Evolutionary conservation across 1,140 invertebrate genomes (phyloP).

Genomic region (Macrotrachela quadricornifera): DNA sequence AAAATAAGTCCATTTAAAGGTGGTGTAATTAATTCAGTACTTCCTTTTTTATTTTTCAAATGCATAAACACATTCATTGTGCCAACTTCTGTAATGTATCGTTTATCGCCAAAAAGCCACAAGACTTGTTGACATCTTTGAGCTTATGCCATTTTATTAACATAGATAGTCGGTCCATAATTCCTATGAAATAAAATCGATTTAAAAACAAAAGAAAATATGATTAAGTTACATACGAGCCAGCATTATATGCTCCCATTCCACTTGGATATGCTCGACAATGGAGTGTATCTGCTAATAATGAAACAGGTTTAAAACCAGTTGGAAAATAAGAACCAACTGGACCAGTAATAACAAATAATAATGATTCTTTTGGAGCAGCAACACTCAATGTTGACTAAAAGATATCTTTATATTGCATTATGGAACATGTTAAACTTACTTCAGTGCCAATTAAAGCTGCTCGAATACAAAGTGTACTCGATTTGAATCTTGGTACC

Average conservation of each 20-base stretch:
- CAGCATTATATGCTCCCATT: conserved; percentile 76
- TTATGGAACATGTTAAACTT: conserved; percentile 23
- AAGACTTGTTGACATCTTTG: conserved; percentile 77
- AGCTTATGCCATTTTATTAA: conserved; percentile 47
- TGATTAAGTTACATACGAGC: too few species aligned
- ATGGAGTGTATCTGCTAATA: conserved; percentile 55
- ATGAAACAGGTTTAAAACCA: conserved; percentile 48
- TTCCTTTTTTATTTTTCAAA: conserved; percentile 65
- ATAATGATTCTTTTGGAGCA: conserved; percentile 53
- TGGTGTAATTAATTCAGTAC: conserved; percentile 81
- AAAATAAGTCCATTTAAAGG: conserved; percentile 57
- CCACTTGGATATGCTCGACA: conserved; percentile 84
- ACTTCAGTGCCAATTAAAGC: conserved; percentile 90
- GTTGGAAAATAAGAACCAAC: conserved; percentile 70
- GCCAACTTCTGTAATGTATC: conserved; percentile 85
- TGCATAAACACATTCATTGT: conserved; percentile 95
- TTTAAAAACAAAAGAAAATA: too few species aligned
- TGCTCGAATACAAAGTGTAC: conserved; percentile 81
- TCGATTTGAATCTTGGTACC: conserved; percentile 65
- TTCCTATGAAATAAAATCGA: conserved; percentile 27
- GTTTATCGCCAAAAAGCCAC: conserved; percentile 82
- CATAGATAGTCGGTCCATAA: conserved; percentile 37
- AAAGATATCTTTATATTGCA: too few species aligned
- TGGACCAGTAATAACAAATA: conserved; percentile 74
- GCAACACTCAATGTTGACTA: conserved; percentile 74